Conservation (phyloP, 1,140 invertebrate species). For the Protaetia brevitarsis region DNA sequence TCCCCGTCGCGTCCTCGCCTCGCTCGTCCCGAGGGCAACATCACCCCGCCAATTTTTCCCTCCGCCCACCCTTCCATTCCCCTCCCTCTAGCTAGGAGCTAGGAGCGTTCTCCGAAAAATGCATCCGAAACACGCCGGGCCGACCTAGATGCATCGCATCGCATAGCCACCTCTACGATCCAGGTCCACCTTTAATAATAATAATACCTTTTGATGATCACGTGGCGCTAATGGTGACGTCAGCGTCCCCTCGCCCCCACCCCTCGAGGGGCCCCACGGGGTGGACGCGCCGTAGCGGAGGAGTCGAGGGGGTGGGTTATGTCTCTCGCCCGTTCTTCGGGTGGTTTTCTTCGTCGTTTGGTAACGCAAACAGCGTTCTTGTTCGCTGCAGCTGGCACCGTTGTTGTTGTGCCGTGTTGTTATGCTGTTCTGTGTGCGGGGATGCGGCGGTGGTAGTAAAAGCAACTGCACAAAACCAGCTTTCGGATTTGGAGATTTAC, state of each 20-base stretch:
- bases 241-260: neutral
- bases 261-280: neutral
- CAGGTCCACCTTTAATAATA: constrained; percentile 12
- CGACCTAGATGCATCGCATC: neutral
- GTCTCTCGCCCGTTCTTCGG: neutral
- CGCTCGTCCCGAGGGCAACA: no score
- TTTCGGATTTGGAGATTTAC: constrained; percentile 21
- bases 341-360: neutral
- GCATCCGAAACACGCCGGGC: neutral
- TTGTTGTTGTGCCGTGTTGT: no score
- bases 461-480: constrained; percentile 20
- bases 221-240: constrained; percentile 1
- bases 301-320: neutral
- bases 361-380: no score
- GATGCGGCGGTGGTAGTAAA: neutral
- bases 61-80: neutral
- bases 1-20: neutral
- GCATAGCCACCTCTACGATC: neutral
- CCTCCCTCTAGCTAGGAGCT: neutral
- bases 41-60: no score
- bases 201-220: neutral
- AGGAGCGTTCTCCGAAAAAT: neutral
- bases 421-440: neutral
- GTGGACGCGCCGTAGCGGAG: neutral
- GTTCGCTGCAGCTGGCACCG: no score